Base-by-base conservation (phyloP, 2,797 vertebrate species). In the Florisuga fusca region DNA sequence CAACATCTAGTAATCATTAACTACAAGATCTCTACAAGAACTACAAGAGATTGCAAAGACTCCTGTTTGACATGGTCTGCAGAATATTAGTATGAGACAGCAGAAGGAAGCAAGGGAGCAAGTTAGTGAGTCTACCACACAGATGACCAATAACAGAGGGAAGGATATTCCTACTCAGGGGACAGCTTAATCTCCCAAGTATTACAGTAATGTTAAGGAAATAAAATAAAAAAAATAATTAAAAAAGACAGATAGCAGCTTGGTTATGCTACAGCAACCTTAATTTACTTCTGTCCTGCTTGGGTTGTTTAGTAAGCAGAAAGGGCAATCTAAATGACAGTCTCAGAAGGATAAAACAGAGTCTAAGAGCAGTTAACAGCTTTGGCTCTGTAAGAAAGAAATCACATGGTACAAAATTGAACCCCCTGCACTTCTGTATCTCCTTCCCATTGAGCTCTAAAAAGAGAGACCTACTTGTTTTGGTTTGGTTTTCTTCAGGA, bases 1-100 rank as follows among this genome's bases (percentile, higher is more conserved):
- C 93, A 95, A 27, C 90, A 75, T 79, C 66, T 89, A 91, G 68
- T 88, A 94, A 92, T 94, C 34, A 75, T 87, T 87, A 85, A 57
- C 78, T 86, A 15, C 80, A 61, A 55, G 94, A 72, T 69, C 55
- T 92, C 92, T 93, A 1, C n/a, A n/a, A n/a, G n/a, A n/a, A n/a
- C n/a, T n/a, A 6, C 43, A 67, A 59, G 89, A 58, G 89, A 80
- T 86, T 81, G 58, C 36, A 61, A 67, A 92, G 71, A 55, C 41
- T 79, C 31, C 1, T 16, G 33, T 48, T 71, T 64, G 87, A 51
- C 64, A 12, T 45, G 46, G 51, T 57, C 81, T 95, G 61, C 12
- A 34, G 75, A 59, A 51, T 86, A n/a, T 89, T 62, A 31, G 64
- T 19, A 9, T 34, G 84, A 95, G 68, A 33, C 79, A 57, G 38